Evolutionary conservation across 2,797 vertebrate species (phyloP).

Genomic region (Australoheros facetus): DNA sequence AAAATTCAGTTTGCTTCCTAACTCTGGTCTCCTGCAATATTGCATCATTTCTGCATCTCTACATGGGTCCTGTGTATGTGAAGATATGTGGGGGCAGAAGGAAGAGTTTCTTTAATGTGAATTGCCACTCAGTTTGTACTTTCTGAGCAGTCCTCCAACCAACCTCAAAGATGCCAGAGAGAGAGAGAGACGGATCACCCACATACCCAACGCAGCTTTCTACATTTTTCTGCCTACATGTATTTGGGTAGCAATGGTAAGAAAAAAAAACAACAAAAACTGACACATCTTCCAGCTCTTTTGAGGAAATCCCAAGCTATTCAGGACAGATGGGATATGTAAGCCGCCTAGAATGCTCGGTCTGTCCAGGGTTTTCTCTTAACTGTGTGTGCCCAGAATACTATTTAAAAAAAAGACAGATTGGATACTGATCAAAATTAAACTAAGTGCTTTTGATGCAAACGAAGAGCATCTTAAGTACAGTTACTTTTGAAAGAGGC

Average conservation of each 20-base stretch:
- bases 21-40: constrained; percentile 11
- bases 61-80: constrained; percentile 4
- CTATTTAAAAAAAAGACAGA: not conserved
- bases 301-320: constrained; percentile 27
- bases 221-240: constrained; percentile 33
- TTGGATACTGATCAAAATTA: constrained; percentile 2
- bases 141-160: constrained; percentile 1
- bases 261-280: not conserved
- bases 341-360: constrained; percentile 22
- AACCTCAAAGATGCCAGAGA: not conserved
- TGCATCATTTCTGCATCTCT: constrained; percentile 31
- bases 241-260: not conserved
- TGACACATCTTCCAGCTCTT: constrained; percentile 21
- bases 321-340: constrained; percentile 34
- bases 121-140: constrained; percentile 29
- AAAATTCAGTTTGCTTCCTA: not conserved
- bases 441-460: not conserved
- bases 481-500: not conserved
- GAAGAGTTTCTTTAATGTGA: constrained; percentile 10
- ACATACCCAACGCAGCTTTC: constrained; percentile 1
- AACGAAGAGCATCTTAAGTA: constrained; percentile 5
- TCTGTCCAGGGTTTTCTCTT: constrained; percentile 17
- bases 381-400: constrained; percentile 24
- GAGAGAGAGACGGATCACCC: constrained; percentile 16
- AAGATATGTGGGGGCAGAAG: constrained; percentile 5